These are phyloP conservation scores for Aplochiton taeniatus DNA, from an alignment of 2,797 vertebrate genomes.

Conservation along the genomic window DNA sequence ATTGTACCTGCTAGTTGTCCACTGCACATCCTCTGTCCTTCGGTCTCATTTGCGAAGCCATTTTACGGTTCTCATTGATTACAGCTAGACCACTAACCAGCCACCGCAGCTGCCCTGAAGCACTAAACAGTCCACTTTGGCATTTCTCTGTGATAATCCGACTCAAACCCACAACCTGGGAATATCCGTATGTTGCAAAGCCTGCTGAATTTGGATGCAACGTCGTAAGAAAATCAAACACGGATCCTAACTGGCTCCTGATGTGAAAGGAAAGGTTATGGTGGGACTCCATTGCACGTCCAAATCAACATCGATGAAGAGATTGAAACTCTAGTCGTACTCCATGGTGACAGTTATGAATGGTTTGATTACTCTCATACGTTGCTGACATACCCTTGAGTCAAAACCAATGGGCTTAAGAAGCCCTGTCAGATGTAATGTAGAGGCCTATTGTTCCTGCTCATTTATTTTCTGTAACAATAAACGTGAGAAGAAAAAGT, in stretches of 20 bases:
- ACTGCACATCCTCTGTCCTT: constrained; percentile 1
- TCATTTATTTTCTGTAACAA: constrained; percentile 30
- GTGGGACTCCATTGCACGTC: constrained; percentile 14
- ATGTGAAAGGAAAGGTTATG: constrained; percentile 16
- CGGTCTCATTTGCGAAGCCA: constrained; percentile 8
- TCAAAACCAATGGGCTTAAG: constrained; percentile 63
- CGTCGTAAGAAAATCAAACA: too few relatives aligned
- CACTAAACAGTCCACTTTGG: constrained; percentile 17
- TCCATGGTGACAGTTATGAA: constrained; percentile 58
- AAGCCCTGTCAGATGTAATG: constrained; percentile 54
- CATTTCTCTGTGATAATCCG: constrained; percentile 10
- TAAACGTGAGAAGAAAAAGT: constrained; percentile 25
- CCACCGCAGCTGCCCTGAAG: constrained; percentile 4
- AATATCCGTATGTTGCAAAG: background rate
- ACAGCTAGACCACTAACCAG: constrained; percentile 24
- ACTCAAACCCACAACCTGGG: too few relatives aligned
- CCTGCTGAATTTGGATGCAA: background rate
- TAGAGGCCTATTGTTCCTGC: constrained; percentile 23
- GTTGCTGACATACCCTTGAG: constrained; percentile 64
- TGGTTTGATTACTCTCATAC: constrained; percentile 63
- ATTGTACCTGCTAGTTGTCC: constrained; percentile 15
- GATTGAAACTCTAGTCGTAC: constrained; percentile 39
- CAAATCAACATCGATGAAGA: constrained; percentile 23
- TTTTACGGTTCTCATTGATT: constrained; percentile 40
- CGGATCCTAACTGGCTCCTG: too few relatives aligned